Percentiles rank a stretch among this genome's conserved stretches.
phyloP scores from a whole-genome alignment of 2,888 invertebrate species.

The Orchestes rusci region DNA sequence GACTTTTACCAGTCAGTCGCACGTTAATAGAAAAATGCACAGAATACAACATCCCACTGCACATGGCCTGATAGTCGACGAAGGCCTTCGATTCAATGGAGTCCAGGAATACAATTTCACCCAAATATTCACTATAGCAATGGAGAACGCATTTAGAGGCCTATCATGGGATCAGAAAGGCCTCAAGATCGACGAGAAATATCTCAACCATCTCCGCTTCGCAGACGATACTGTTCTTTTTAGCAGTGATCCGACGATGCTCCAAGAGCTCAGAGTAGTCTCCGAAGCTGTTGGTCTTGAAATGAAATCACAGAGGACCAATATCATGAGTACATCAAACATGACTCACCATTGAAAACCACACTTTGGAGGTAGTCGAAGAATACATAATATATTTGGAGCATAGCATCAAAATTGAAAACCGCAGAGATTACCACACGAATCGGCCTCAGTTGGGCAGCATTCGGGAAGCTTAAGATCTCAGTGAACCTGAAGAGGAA shows the following conservation, averaged over 20 bases:
- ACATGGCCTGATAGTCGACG: too few relatives aligned
- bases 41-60: too few relatives aligned
- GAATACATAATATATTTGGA: not conserved
- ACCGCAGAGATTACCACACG: too few relatives aligned
- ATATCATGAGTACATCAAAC: not conserved
- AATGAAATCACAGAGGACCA: conserved; percentile 1
- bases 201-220: not conserved
- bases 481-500: not conserved
- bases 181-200: too few relatives aligned
- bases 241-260: not conserved
- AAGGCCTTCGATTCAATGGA: too few relatives aligned
- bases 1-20: too few relatives aligned
- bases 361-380: not conserved
- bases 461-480: not conserved
- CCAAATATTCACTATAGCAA: too few relatives aligned
- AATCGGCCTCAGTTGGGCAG: too few relatives aligned
- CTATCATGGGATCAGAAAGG: too few relatives aligned
- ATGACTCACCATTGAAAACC: not conserved
- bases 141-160: too few relatives aligned
- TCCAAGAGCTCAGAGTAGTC: not conserved
- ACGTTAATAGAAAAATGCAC: too few relatives aligned
- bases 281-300: not conserved
- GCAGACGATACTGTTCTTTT: not conserved
- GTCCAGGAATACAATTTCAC: too few relatives aligned
- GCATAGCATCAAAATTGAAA: not conserved